A percentile compares a stretch with the other conserved stretches of the same genome.
phyloP scores from a whole-genome alignment of 2,797 vertebrate species.

The Petrocephalus sullivani region DNA sequence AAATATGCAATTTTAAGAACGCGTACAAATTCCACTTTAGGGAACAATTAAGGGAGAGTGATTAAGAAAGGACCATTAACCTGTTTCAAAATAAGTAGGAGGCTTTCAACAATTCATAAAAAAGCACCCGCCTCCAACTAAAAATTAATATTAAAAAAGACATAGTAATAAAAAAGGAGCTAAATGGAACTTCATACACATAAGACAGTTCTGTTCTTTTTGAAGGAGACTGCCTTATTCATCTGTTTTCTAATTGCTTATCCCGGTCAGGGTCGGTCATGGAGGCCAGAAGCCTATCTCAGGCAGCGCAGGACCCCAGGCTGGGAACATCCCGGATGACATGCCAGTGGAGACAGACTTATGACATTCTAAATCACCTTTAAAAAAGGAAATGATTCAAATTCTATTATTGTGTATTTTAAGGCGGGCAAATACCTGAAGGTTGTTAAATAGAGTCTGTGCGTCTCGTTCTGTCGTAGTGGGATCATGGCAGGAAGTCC shows the following conservation, averaged over 20 bases:
- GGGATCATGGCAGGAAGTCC: slow-evolving; percentile 29
- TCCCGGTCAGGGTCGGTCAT: background rate
- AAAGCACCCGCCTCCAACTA: slow-evolving; percentile 18
- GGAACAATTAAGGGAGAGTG: background rate
- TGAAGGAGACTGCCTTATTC: slow-evolving; percentile 28
- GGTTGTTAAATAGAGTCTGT: slow-evolving; percentile 35
- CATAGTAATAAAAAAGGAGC: background rate
- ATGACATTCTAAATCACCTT: slow-evolving; percentile 35
- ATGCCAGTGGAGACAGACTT: slow-evolving; percentile 23
- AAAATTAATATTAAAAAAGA: background rate
- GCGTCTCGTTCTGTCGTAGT: slow-evolving; percentile 27
- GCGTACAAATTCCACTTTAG: background rate
- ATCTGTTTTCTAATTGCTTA: slow-evolving; percentile 1
- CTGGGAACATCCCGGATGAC: background rate
- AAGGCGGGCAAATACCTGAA: slow-evolving; percentile 39
- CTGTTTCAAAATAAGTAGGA: slow-evolving; percentile 51
- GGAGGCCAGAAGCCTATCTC: background rate
- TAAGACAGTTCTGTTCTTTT: background rate
- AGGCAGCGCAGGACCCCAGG: background rate
- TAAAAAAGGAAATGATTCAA: slow-evolving; percentile 37
- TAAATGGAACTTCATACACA: background rate
- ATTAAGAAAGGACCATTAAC: slow-evolving; percentile 31
- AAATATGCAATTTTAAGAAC: background rate
- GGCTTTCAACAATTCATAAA: slow-evolving; percentile 41
- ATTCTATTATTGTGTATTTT: slow-evolving; percentile 38